These are phyloP conservation scores for Pachyseris speciosa DNA, from an alignment of 64 coral and sea anemone genomes.

Conservation along the genomic window DNA sequence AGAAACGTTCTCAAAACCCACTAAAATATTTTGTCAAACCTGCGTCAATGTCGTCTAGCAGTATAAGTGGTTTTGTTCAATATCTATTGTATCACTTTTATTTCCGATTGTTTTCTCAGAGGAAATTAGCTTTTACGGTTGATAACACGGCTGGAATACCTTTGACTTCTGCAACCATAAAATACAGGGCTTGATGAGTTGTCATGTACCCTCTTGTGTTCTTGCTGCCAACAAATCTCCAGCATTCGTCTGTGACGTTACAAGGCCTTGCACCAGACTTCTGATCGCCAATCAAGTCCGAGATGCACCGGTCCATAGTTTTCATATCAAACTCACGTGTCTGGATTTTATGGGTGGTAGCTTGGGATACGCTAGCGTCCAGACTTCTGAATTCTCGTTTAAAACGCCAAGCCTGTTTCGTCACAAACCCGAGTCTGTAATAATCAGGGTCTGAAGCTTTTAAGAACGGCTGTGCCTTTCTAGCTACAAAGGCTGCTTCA, in stretches of 20 bases:
- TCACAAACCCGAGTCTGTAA: not conserved
- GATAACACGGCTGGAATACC: not conserved
- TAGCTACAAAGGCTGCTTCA: not conserved
- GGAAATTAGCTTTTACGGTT: too few relatives aligned
- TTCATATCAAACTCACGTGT: not conserved
- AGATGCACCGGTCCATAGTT: constrained; percentile 1
- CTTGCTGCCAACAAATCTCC: not conserved
- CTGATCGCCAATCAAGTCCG: constrained; percentile 5
- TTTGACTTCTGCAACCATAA: not conserved
- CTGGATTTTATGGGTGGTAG: not conserved
- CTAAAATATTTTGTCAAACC: too few relatives aligned
- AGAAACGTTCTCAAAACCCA: too few relatives aligned
- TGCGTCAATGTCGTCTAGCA: too few relatives aligned
- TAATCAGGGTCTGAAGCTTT: not conserved
- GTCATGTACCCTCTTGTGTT: not conserved
- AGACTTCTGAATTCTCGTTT: not conserved
- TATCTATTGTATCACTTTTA: too few relatives aligned
- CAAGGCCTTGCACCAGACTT: not conserved
- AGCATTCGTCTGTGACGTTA: not conserved
- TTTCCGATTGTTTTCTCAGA: too few relatives aligned
- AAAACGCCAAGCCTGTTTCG: not conserved
- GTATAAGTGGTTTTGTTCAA: too few relatives aligned
- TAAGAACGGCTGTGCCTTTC: not conserved
- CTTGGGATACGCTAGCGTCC: not conserved
- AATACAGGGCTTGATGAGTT: not conserved